Evolutionary conservation across 1,140 invertebrate genomes (phyloP), one percentile per base, ranked within the genome.

Genomic region (Bilobella aurantiaca): DNA sequence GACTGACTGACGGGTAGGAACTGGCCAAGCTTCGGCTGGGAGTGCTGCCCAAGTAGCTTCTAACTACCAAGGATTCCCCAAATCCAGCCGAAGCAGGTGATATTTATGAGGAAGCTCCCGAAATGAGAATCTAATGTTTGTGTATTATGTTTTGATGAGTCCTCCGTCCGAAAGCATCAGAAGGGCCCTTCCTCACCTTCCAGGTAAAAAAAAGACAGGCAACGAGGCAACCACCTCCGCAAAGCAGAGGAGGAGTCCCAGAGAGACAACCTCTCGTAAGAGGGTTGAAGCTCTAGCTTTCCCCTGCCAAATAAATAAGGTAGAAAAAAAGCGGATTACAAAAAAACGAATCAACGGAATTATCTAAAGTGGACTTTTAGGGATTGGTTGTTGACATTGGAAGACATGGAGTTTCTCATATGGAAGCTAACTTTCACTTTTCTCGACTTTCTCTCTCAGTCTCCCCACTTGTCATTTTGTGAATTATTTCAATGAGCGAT

Each of bases 41-140:
- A 42, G 34, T 42, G 34, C 34, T 42, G n/a, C n/a, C n/a, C n/a
- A n/a, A 42, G 37, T 53, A 18, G 49, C 49, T 23, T 23, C 14
- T 53, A 23, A 8, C 53, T 42, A 18, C 8, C 8, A 18, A 42
- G 34, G 34, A 42, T 42, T 42, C 34, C 34, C 34, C 34, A 42
- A 42, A 42, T 42, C 34, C 34, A 42, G 34, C 18, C 8, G 34
- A 53, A 53, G 49, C 49, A 53, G 49, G 49, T 53, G 49, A 53
- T 53, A 53, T 53, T 53, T 53, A 16, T 53, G 23, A 53, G 23
- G 49, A 53, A 53, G 49, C 49, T 53, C 49, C 49, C 23, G 12
- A 53, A 53, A 53, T 53, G 49, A 53, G 49, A 16, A 53, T 53
- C 49, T 53, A 16, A 12, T 53, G 49, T 53, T 53, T 16, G 49